Percentiles rank a stretch among this genome's conserved stretches.
phyloP scores from a whole-genome alignment of 2,888 invertebrate genomes.

The Metallyticus violacea region DNA sequence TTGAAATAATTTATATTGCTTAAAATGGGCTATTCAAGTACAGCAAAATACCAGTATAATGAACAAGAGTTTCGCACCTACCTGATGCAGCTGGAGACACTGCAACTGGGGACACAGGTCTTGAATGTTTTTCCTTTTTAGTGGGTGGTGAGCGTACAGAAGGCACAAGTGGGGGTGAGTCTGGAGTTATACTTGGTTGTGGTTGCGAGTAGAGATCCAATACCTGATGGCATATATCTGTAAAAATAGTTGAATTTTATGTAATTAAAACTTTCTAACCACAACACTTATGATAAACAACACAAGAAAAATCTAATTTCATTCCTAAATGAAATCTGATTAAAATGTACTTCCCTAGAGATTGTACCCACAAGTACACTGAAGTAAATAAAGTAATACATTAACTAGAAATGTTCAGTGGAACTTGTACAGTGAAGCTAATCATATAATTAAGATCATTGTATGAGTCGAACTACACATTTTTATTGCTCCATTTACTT shows the following conservation, averaged over 20 bases:
- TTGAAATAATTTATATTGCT: too few relatives aligned
- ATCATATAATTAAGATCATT: too few relatives aligned
- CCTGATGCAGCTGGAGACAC: conserved; percentile 30
- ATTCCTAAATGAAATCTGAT: neutral
- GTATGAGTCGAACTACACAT: too few relatives aligned
- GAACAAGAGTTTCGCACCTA: neutral
- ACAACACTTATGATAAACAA: neutral
- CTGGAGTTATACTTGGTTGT: conserved; percentile 56
- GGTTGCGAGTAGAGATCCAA: conserved; percentile 87
- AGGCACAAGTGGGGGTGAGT: conserved; percentile 64
- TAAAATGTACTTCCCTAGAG: neutral
- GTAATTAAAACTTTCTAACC: too few relatives aligned
- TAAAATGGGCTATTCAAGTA: too few relatives aligned
- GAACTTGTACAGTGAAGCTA: too few relatives aligned
- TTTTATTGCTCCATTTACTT: too few relatives aligned
- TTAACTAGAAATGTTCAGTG: too few relatives aligned
- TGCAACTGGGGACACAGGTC: conserved; percentile 25
- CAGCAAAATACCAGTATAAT: too few relatives aligned
- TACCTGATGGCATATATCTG: conserved; percentile 91
- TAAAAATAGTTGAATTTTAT: too few relatives aligned
- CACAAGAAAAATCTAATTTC: neutral
- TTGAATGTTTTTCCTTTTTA: conserved; percentile 26
- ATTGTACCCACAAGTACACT: too few relatives aligned
- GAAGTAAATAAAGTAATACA: too few relatives aligned
- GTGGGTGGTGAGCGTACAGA: conserved; percentile 38